Evolutionary conservation across 2,888 invertebrate species (phyloP).

Genomic region (Leptinotarsa haldemani): DNA sequence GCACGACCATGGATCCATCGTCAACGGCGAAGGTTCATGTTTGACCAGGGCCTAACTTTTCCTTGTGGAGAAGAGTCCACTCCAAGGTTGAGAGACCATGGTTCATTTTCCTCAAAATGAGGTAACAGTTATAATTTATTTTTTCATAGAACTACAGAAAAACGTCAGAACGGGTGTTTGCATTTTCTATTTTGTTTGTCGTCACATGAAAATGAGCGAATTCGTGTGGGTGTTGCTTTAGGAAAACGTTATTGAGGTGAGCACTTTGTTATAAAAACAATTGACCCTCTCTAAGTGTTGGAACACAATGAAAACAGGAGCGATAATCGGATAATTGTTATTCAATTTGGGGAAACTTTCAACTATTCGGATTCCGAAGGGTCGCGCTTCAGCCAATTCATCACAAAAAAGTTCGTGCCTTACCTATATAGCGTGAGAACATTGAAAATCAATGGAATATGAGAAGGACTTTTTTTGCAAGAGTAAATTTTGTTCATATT

Average conservation of each 20-base stretch:
- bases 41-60: no score
- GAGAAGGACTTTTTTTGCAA: no score
- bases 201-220: conserved; percentile 33
- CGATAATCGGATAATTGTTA: conserved; percentile 46
- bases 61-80: no score
- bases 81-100: no score
- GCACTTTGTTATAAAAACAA: conserved; percentile 51
- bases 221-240: conserved; percentile 41
- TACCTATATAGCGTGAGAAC: neutral
- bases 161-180: neutral
- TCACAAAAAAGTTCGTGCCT: neutral
- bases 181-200: conserved; percentile 9
- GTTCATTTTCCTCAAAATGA: no score
- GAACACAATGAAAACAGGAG: conserved; percentile 46
- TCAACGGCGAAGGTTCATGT: no score
- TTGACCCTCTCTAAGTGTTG: conserved; percentile 40
- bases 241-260: conserved; percentile 46
- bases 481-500: no score
- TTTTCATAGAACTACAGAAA: neutral
- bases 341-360: conserved; percentile 18
- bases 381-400: conserved; percentile 1
- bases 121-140: no score
- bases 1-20: no score
- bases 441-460: no score
- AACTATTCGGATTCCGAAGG: conserved; percentile 14